Evolutionary conservation across 2,797 vertebrate species (phyloP).

Genomic region (Ceryle rudis): DNA sequence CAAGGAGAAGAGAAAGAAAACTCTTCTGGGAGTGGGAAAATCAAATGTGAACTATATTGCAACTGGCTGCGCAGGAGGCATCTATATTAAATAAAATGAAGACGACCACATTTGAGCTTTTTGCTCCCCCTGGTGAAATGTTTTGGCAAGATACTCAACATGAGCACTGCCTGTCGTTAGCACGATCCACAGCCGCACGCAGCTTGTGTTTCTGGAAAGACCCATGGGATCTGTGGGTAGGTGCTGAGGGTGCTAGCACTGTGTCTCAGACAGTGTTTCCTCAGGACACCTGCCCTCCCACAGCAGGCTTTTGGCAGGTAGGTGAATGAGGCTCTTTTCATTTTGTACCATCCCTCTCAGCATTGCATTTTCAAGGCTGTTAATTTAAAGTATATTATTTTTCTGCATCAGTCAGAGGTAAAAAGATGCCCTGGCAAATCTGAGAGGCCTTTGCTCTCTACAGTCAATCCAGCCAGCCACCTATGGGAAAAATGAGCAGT

Average conservation of each 20-base stretch:
- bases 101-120: not conserved
- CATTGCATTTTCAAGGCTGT: not conserved
- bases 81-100: not conserved
- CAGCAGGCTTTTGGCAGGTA: not conserved
- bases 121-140: not conserved
- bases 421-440: not conserved
- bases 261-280: not conserved
- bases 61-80: not conserved
- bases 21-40: not conserved
- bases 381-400: not conserved
- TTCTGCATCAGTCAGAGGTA: not conserved
- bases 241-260: rapidly evolving
- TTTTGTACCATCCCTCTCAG: not conserved
- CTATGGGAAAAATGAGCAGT: not conserved
- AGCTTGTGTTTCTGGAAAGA: not conserved
- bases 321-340: not conserved
- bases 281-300: not conserved
- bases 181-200: not conserved
- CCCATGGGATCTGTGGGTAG: not conserved
- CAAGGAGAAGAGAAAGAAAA: not conserved
- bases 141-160: not conserved
- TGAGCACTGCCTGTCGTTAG: rapidly evolving
- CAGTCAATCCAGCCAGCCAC: not conserved
- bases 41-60: not conserved
- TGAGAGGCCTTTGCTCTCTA: not conserved